Percentiles rank a stretch among this genome's conserved stretches.
Conservation (phyloP, 2,113 vertebrate genomes). For the Athene noctua region DNA sequence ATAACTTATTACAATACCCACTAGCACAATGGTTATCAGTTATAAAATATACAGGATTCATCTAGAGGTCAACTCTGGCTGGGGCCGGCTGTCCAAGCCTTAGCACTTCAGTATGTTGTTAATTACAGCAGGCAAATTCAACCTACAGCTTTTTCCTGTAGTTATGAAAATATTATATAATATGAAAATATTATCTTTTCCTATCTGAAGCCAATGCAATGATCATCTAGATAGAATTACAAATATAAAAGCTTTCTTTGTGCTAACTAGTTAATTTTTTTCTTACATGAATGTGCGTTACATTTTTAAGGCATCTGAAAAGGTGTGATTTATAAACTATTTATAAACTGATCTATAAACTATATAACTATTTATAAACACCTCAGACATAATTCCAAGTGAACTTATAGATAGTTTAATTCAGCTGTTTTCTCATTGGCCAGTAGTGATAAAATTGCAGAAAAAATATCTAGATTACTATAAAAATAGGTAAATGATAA, state of each 20-base stretch:
- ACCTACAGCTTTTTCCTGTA: not conserved
- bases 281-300: not conserved
- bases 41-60: too few species aligned
- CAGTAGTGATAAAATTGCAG: not conserved
- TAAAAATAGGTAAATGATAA: not conserved
- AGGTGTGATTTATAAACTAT: not conserved
- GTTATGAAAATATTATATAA: not conserved
- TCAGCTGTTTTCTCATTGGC: not conserved
- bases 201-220: not conserved
- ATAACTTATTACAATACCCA: too few species aligned
- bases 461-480: not conserved
- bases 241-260: not conserved
- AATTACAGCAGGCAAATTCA: not conserved
- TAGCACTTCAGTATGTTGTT: not conserved
- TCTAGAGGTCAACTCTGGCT: too few species aligned
- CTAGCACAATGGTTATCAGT: too few species aligned
- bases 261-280: not conserved
- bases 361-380: not conserved
- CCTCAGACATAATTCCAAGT: not conserved
- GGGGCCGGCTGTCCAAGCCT: too few species aligned
- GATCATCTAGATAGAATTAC: not conserved
- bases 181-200: not conserved
- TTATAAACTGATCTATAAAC: not conserved
- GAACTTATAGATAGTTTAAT: not conserved
- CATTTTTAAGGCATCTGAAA: not conserved